Percentiles rank a stretch among this genome's conserved stretches.
phyloP scores from a whole-genome alignment of 2,797 vertebrate genomes.

The Xenopus petersii region DNA sequence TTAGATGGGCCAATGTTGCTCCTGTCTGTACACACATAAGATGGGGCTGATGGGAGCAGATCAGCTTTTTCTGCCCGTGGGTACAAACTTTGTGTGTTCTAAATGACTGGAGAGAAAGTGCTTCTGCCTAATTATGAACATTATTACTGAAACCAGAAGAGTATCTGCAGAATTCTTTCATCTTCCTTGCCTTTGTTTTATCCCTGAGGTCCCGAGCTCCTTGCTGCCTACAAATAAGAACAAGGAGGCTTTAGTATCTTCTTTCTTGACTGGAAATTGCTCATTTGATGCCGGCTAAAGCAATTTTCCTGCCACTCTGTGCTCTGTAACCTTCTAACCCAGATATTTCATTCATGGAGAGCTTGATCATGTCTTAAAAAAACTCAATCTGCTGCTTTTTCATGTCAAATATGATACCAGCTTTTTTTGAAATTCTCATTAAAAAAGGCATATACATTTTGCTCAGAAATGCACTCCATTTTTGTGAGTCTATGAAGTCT shows the following conservation, averaged over 20 bases:
- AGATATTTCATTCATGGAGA: conserved; percentile 2
- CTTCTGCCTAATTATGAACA: conserved; percentile 39
- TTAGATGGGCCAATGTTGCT: too few relatives aligned
- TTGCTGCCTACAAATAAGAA: conserved; percentile 28
- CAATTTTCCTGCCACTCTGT: conserved; percentile 22
- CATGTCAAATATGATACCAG: background rate
- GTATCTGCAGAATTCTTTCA: conserved; percentile 22
- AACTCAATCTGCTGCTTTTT: background rate
- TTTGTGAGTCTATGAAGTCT: too few relatives aligned
- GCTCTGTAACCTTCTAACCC: conserved; percentile 31
- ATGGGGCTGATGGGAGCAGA: too few relatives aligned
- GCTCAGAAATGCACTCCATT: too few relatives aligned
- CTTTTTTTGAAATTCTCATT: background rate
- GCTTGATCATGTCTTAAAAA: conserved; percentile 1
- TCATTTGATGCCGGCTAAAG: conserved; percentile 28
- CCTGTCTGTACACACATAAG: too few relatives aligned
- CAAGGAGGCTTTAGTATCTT: conserved; percentile 8
- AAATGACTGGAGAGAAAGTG: conserved; percentile 12
- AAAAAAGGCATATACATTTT: too few relatives aligned
- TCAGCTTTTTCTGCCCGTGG: too few relatives aligned
- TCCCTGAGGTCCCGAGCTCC: conserved; percentile 5
- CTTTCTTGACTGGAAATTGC: conserved; percentile 21
- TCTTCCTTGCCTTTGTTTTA: conserved; percentile 36
- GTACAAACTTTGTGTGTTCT: background rate
- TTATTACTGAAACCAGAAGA: conserved; percentile 21